Base-by-base conservation (phyloP, 1,140 invertebrate genomes). In the Ridgeia piscesae region DNA sequence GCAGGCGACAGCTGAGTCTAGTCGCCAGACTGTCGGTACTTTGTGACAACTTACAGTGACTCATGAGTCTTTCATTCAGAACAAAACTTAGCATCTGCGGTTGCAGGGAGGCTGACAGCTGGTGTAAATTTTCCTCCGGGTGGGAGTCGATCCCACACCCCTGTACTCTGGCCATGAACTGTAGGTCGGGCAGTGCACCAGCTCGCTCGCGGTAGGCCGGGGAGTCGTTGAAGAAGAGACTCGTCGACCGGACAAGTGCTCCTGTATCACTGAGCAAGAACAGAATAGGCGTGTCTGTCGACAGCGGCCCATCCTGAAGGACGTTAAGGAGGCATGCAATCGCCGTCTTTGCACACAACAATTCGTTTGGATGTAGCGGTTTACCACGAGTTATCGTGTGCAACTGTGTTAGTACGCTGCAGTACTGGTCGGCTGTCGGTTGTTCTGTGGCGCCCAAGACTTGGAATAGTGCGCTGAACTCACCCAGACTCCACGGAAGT, bases 391-490 rank as follows among this genome's bases (percentile, higher is more conserved):
- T 88, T 4, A 91, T 31, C 0, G 88, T 88, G 33, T 92, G 34
- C 6, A 94, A 34, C 14, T 34, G 77, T 14, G 91, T 4, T 77
- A 94, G 92, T 0, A 94, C 93, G 14, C 17, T 58, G 33, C 93
- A 93, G 92, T 93, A 95, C 33, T 93, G 92, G 89, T 93, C 89
- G 42, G 93, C 92, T 33, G 93, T 92, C 33, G 93, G 89, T 35
- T n/a, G 90, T 88, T 93, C 1, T 17, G 89, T 50, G 34, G 92
- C 94, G 58, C 95, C 95, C 88, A 95, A 91, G 33, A n/a, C 8
- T n/a, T 92, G 42, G 93, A 95, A 95, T 21, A 94, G 48, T 17
- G 93, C 34, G 89, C 92, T 93, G 93, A 93, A 94, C 34, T 92
- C 88, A 48, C 93, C 93, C 91, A 93, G 94, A n/a, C 93, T 58